Base-by-base conservation (phyloP, 1,140 invertebrate genomes). In the Rhyzopertha dominica region DNA sequence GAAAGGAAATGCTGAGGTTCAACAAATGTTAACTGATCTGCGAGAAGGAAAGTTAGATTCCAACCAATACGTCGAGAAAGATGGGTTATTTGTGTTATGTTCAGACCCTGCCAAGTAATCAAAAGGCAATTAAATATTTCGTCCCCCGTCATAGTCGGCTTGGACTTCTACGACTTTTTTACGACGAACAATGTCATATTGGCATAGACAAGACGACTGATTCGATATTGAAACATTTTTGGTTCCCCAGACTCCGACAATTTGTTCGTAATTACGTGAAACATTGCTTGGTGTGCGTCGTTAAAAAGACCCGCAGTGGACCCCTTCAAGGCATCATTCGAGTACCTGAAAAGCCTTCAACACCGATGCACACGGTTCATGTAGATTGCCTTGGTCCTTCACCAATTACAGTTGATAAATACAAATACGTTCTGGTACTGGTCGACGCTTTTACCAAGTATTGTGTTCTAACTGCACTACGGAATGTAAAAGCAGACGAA, bases 151-250 rank as follows among this genome's bases (percentile, higher is more conserved):
- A 58, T 53, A 44, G 53, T 51, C 2, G 62, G 45, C 29, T 61
- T 1, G 49, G 44, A 29, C 26, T 61, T 4, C 39, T 61, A 16
- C 34, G 35, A 13, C 30, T 58, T 4, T 61, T 35, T 43, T 61
- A 64, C 49, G 63, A 64, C 19, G 56, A 63, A 41, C 59, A 65
- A 41, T 63, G 59, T 40, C 63, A 63, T 23, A 44, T 62, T 1
- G 59, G 62, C 8, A 47, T 37, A 17, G 53, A 60, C n/a, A 62
- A 56, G 37, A 56, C 43, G 4, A 19, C 56, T 7, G n/a, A 49
- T 9, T 56, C 54, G 42, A 32, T 62, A 10, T n/a, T 16, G 8
- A 48, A 61, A 40, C 13, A 59, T 22, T 63, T 61, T 47, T 65
- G 61, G 63, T 65, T 66, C 35, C 62, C 59, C 9, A 32, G 9